These are phyloP conservation scores for Sinosuthora webbiana DNA, from an alignment of 2,113 vertebrate species.

Conservation along the genomic window DNA sequence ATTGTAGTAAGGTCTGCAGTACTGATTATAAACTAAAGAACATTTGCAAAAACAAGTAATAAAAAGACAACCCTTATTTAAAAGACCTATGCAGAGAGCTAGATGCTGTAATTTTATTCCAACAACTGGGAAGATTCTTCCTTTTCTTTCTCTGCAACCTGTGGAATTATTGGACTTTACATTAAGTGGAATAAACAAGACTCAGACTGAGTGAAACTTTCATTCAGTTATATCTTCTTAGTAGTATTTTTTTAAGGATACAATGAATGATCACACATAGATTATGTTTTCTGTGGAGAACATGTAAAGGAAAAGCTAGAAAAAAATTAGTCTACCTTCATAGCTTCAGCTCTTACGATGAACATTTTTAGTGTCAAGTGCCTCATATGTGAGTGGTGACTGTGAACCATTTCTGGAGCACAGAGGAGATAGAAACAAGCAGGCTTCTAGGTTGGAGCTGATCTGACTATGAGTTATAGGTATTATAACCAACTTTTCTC, in stretches of 20 bases:
- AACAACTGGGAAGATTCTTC: not conserved
- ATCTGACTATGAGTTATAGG: slow-evolving; percentile 72
- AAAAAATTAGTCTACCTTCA: slow-evolving; percentile 1
- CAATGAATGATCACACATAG: not conserved
- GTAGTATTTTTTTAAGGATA: not conserved
- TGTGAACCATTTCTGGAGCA: slow-evolving; percentile 43
- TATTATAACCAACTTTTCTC: slow-evolving; percentile 74
- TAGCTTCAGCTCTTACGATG: not conserved
- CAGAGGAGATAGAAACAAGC: slow-evolving; percentile 34
- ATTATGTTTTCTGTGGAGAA: not conserved
- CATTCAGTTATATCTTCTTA: not conserved
- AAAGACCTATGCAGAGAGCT: not conserved
- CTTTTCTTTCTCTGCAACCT: slow-evolving; percentile 1
- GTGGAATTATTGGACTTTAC: not conserved
- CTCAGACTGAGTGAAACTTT: not conserved
- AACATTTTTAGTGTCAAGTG: not conserved
- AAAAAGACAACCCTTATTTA: not conserved
- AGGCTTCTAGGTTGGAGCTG: slow-evolving; percentile 31
- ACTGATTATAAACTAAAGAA: not conserved
- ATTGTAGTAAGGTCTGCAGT: not conserved
- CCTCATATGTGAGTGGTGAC: not conserved
- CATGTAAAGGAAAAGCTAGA: not conserved
- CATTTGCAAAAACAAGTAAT: not conserved
- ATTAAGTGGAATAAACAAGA: slow-evolving; percentile 3
- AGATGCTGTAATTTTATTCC: not conserved